phyloP scores from a whole-genome alignment of 2,113 vertebrate genomes.

The Leucoraja erinaceus region DNA sequence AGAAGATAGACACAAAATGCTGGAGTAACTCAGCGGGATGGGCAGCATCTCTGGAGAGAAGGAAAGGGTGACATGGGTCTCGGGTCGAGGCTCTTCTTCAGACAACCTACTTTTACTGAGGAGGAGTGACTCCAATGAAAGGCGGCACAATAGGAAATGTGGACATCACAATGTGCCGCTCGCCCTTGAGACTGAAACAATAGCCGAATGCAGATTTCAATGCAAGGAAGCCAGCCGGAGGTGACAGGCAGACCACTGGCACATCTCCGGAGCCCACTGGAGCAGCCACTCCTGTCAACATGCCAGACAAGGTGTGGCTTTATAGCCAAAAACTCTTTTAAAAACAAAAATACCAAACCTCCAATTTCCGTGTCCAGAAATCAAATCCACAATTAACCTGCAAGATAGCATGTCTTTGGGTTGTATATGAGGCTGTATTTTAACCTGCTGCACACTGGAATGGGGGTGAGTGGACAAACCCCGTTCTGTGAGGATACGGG shows the following conservation, averaged over 20 bases:
- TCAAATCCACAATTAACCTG: too few species aligned
- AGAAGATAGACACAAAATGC: too few species aligned
- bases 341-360: not conserved
- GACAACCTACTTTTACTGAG: not conserved
- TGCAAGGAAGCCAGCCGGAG: constrained; percentile 10
- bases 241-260: not conserved
- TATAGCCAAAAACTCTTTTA: not conserved
- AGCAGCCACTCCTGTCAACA: not conserved
- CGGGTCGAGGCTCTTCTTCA: too few species aligned
- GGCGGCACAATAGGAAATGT: not conserved
- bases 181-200: not conserved
- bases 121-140: not conserved
- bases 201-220: constrained; percentile 15
- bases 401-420: too few species aligned
- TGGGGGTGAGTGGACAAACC: not conserved
- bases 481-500: not conserved
- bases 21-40: too few species aligned
- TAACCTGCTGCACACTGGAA: too few species aligned
- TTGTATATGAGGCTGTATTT: too few species aligned
- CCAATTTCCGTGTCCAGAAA: too few species aligned
- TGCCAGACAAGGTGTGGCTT: not conserved
- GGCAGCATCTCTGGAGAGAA: too few species aligned
- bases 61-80: too few species aligned
- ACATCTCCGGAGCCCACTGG: not conserved
- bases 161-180: not conserved